Base-by-base conservation (phyloP, 2,797 vertebrate species). In the Monodelphis domestica region DNA sequence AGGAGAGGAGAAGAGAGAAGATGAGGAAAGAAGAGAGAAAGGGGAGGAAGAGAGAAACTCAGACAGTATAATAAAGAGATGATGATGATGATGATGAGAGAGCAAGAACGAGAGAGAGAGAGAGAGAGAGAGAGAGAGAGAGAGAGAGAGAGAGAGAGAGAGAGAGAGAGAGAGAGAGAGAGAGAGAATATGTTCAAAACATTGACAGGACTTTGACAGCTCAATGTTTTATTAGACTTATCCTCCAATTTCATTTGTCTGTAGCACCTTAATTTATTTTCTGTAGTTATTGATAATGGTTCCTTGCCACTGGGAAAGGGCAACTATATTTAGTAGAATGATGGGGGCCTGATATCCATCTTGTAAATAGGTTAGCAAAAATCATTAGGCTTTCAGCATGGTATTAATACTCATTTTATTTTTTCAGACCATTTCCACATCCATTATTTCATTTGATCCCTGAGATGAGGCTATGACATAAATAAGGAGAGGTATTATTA, bases 321-420 rank as follows among this genome's bases (percentile, higher is more conserved):
- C 94, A 90, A 88, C 15, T 91, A n/a, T 70, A 29, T 11, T 94
- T 88, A 91, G 33, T 94, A 90, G 52, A 96, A 55, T 95, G 89
- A 88, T 92, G 12, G 24, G 51, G 30, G 30, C 63, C 95, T 94
- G 14, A 90, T 93, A 91, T 95, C 90, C 94, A 14, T 94, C 6
- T 91, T 15, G 56, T 12, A 28, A 94, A 57, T n/a, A 94, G 28
- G 89, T 93, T 90, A 91, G 7, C 90, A 91, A 84, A 78, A 54
- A 84, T 45, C 63, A 84, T 91, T 84, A 91, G 53, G 30, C 53
- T 53, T 84, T 91, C n/a, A 91, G 53, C 38, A 45, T 92, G 90
- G 90, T 87, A 89, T 87, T 91, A 89, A 45, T 30, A 59, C 90
- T 50, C 93, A 38, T 54, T 95, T 90, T 92, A 5, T 52, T 53